Evolutionary conservation across 2,888 invertebrate genomes (phyloP).

Genomic region (Synanthedon andrenaeformis): DNA sequence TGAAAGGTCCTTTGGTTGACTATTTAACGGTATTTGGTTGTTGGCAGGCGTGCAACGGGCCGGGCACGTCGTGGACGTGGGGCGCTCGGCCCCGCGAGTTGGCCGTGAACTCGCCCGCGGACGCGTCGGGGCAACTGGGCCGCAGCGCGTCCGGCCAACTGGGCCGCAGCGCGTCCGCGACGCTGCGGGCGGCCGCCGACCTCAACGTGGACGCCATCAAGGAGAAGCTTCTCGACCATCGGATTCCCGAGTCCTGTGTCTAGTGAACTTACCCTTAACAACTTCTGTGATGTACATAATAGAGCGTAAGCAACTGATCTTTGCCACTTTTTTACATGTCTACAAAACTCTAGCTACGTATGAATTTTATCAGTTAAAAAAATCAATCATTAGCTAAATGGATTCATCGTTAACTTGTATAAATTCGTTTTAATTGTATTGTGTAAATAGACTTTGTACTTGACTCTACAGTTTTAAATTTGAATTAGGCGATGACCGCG

Average conservation of each 20-base stretch:
- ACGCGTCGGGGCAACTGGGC: conserved; percentile 19
- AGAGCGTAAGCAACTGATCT: conserved; percentile 59
- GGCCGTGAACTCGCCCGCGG: conserved; percentile 25
- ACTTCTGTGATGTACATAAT: conserved; percentile 54
- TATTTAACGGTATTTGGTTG: too few relatives aligned
- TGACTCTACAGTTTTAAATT: conserved; percentile 29
- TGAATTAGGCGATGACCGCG: conserved; percentile 9
- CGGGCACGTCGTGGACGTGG: conserved; percentile 69
- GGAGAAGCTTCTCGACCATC: conserved; percentile 86
- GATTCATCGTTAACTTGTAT: conserved; percentile 37
- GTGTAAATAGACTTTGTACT: conserved; percentile 57
- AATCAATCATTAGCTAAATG: conserved; percentile 22
- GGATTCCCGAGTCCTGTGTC: conserved; percentile 90
- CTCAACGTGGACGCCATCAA: conserved; percentile 89
- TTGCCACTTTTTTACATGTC: conserved; percentile 69
- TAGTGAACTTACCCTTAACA: conserved; percentile 49
- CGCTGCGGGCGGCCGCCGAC: conserved; percentile 52
- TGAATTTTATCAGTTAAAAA: conserved; percentile 22
- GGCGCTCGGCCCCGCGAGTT: conserved; percentile 58
- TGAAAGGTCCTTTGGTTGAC: too few relatives aligned
- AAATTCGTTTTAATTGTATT: conserved; percentile 24
- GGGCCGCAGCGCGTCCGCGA: conserved; percentile 61
- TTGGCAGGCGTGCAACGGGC: conserved; percentile 60
- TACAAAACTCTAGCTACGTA: conserved; percentile 36
- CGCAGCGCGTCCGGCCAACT: conserved; percentile 56